Evolutionary conservation across 2,888 invertebrate species (phyloP), one percentile per base, ranked within the genome.

Genomic region (Melanostoma mellinum): DNA sequence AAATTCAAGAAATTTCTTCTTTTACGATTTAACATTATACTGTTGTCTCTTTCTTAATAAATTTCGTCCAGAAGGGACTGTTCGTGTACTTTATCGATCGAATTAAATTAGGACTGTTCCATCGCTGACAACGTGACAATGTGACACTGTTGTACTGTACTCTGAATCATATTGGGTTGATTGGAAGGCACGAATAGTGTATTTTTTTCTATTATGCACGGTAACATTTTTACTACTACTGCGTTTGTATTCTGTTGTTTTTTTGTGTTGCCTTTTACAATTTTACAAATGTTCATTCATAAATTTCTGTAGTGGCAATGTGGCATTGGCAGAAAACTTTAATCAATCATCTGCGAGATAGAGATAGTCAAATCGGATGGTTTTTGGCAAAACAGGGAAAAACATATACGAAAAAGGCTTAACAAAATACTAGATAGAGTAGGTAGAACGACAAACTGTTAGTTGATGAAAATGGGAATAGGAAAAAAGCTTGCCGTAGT

Each of bases 241-340:
- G 48, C 50, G 48, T 58, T 65, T 55, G 35, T 40, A 8, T 42
- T 56, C 32, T 40, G 48, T 40, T 71, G n/a, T 56, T 67, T 56
- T 58, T 50, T 56, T 74, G 61, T 50, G 42, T 72, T 75, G 61
- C 71, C 74, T 71, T 79, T 84, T 84, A 75, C 69, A 79, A 79
- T 71, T 63, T 75, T 84, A 84, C 84, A 84, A 75, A 84, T 75
- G 65, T 84, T 84, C 84, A 84, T 84, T 84, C 79, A 84, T 84
- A 58, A 84, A 69, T 71, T 67, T 38, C 20, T 55, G 38, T 71
- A 58, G 69, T 74, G 55, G 50, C 35, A 42, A n/a, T 40, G 53
- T 63, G 38, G 50, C 50, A 63, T 48, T 38, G 52, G 74, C 33
- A 40, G 53, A 33, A 78, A 84, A 78, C 79, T 84, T 84, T 84